Evolutionary conservation across 1,140 invertebrate species (phyloP).

Genomic region (Drosophila bocki): DNA sequence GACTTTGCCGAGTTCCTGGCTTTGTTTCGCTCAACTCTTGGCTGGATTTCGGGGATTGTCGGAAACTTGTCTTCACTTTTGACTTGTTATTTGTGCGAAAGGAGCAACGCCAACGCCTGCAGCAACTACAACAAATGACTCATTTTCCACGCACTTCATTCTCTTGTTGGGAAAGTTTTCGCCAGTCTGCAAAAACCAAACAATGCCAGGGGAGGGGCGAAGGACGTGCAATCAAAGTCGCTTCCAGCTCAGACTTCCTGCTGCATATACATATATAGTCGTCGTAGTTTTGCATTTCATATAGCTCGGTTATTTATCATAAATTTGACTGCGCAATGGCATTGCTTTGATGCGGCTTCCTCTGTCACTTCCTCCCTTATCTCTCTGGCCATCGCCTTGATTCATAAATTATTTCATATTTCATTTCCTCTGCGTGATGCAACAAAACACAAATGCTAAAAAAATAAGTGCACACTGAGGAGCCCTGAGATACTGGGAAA

Average conservation of each 20-base stretch:
- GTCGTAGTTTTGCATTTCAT: constrained; percentile 18
- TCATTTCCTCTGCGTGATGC: constrained; percentile 68
- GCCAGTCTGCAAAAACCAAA: constrained; percentile 22
- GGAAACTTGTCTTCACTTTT: constrained; percentile 67
- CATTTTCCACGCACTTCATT: constrained; percentile 67
- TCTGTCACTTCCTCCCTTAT: constrained; percentile 1
- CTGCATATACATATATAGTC: neutral
- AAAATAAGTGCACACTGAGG: constrained; percentile 46
- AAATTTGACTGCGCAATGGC: constrained; percentile 40
- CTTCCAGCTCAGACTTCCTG: constrained; percentile 34
- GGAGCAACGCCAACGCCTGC: constrained; percentile 3
- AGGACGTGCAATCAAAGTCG: constrained; percentile 25
- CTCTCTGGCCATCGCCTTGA: constrained; percentile 28
- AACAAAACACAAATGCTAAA: constrained; percentile 31
- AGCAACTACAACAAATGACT: constrained; percentile 58
- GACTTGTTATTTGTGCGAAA: constrained; percentile 19
- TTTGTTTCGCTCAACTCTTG: constrained; percentile 33
- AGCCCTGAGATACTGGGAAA: constrained; percentile 8
- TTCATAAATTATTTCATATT: constrained; percentile 77
- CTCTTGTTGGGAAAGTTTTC: constrained; percentile 45
- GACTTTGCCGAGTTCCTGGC: constrained; percentile 20
- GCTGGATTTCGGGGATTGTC: constrained; percentile 53
- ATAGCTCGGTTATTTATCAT: constrained; percentile 33
- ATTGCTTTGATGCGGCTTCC: constrained; percentile 34
- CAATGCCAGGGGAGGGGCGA: constrained; percentile 6